Evolutionary conservation across 2,113 vertebrate genomes (phyloP).

Genomic region (Chaetura pelagica): DNA sequence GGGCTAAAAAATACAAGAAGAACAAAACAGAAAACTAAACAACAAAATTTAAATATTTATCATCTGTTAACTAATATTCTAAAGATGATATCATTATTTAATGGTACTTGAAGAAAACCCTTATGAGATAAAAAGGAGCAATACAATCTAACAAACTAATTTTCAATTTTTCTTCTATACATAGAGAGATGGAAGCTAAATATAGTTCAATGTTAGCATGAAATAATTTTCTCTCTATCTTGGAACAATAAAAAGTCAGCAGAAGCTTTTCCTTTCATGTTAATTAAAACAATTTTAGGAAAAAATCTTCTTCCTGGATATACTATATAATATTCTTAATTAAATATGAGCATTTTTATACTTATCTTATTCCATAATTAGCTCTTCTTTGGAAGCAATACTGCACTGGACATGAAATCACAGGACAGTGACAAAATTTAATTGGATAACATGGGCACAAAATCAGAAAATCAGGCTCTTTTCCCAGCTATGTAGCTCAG

Average conservation of each 20-base stretch:
- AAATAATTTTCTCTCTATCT: constrained; percentile 43
- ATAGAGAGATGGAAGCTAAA: constrained; percentile 30
- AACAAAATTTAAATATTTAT: constrained; percentile 4
- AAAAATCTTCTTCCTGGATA: neutral
- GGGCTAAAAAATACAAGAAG: neutral
- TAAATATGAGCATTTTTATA: constrained; percentile 34
- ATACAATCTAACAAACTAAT: constrained; percentile 39
- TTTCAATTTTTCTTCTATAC: constrained; percentile 38
- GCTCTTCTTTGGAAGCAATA: constrained; percentile 32
- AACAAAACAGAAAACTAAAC: neutral
- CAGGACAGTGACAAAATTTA: constrained; percentile 55
- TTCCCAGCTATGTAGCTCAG: constrained; percentile 36
- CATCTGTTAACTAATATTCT: neutral
- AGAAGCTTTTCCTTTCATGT: constrained; percentile 43
- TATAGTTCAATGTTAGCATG: neutral
- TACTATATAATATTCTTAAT: constrained; percentile 34
- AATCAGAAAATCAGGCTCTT: constrained; percentile 56
- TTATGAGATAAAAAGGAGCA: constrained; percentile 33
- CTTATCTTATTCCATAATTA: constrained; percentile 45
- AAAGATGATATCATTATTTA: constrained; percentile 2
- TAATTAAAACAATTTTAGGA: constrained; percentile 53
- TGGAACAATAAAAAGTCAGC: constrained; percentile 32
- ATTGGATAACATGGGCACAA: constrained; percentile 6
- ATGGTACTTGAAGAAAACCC: constrained; percentile 32
- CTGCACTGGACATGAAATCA: constrained; percentile 40